phyloP scores from a whole-genome alignment of 2,797 vertebrate genomes.

The Oreochromis mossambicus region DNA sequence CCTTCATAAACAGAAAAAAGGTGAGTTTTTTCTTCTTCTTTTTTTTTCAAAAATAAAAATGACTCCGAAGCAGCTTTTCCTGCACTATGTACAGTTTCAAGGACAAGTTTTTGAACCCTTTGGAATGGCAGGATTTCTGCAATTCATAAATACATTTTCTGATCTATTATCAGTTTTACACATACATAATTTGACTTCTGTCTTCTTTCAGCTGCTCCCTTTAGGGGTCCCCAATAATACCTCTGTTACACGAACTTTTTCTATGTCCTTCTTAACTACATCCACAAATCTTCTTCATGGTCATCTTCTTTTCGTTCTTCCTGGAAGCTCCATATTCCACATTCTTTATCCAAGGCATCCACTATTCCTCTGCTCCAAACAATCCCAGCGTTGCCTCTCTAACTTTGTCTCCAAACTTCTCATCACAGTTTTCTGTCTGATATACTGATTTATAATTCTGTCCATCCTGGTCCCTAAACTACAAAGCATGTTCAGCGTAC shows the following conservation, averaged over 20 bases:
- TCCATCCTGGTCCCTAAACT: neutral
- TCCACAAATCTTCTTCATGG: too few species aligned
- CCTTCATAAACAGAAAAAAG: constrained; percentile 55
- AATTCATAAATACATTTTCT: neutral
- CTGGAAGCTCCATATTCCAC: too few species aligned
- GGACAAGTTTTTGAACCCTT: neutral
- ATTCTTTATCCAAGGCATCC: too few species aligned
- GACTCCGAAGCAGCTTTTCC: neutral
- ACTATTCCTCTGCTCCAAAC: too few species aligned
- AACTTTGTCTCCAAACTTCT: too few species aligned
- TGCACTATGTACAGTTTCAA: neutral
- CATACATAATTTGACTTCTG: neutral
- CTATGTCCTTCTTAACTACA: too few species aligned
- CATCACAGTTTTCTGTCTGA: too few species aligned
- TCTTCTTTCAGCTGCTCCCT: too few species aligned
- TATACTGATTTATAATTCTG: neutral
- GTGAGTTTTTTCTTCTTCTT: constrained; percentile 12
- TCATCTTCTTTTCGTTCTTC: too few species aligned
- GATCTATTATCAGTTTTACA: neutral
- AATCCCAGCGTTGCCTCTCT: too few species aligned
- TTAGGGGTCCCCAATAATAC: too few species aligned
- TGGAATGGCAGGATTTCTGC: neutral
- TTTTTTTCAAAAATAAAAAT: neutral
- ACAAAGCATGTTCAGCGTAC: neutral
- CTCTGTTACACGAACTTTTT: too few species aligned